Base-by-base conservation (phyloP, 1,140 invertebrate species). In the Magallana angulata region DNA sequence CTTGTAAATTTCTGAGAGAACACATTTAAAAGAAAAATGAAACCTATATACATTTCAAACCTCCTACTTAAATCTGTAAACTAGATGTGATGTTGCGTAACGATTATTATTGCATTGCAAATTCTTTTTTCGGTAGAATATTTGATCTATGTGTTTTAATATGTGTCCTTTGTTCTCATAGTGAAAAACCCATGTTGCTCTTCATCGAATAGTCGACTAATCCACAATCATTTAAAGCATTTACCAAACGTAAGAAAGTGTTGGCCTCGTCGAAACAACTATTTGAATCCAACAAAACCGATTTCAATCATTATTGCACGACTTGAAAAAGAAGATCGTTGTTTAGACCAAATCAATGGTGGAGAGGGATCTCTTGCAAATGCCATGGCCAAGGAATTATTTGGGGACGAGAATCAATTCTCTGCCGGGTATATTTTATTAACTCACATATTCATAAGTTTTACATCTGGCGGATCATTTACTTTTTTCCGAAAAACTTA, bases 241-340 rank as follows among this genome's bases (percentile, higher is more conserved):
- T 58, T 82, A 57, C 14, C 14, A 24, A 58, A 58, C 57, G 18
- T 16, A 11, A 82, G 57, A 82, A 57, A 6, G 9, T 24, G 8
- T 18, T 82, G n/a, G 14, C 16, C 48, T 9, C 11, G 7, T 1
- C 56, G 48, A 6, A 30, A 82, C 8, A 56, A 82, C 11, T 82
- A 12, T 24, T 24, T 57, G 4, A 12, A 9, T 30, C 81, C 81
- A 57, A 24, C 18, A 9, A 6, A 57, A n/a, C 3, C 16, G 3
- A 58, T 57, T 8, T 7, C 56, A 56, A 57, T 14, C n/a, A 56
- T 16, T 7, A 11, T 82, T 12, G 7, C 14, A n/a, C 18, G 81
- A 82, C 81, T 82, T 58, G 18, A n/a, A 57, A 12, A 36, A 57
- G 81, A 82, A 56, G 81, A 16, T 57, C 81, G 81, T 16, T 16